Base-by-base conservation (phyloP, 2,888 invertebrate species). In the Anoplius nigerrimus region DNA sequence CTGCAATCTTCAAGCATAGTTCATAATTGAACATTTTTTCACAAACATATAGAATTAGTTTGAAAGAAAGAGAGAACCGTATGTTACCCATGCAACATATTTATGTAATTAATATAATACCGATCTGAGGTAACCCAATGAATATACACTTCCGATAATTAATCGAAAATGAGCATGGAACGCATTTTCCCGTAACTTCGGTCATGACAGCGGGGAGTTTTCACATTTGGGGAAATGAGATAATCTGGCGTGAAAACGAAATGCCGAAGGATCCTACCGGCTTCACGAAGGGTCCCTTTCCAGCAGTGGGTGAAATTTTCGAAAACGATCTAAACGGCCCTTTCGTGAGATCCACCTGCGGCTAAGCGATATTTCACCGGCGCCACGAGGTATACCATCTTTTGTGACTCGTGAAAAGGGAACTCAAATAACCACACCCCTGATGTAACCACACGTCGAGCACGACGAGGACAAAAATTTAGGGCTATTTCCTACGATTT, bases 311-410 rank as follows among this genome's bases (percentile, higher is more conserved):
- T 69, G 63, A 75, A 71, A 74, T 68, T 75, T 71, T 54, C 46
- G 54, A 74, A 72, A 75, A 69, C 66, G 71, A 74, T 67, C 69
- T 42, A 61, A 18, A 34, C 34, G 54, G 45, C 52, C 62, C 58
- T 54, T 51, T 53, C 18, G 53, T 18, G 43, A 69, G 24, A 58
- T 68, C 66, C 72, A 53, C 48, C 69, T 62, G 71, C 65, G 65
- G 63, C 18, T 65, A 48, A 66, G 52, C 56, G 65, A 68, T 74
- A 66, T 64, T 69, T 72, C 66, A 69, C 46, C 27, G 69, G 71
- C 67, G 62, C 62, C 61, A 64, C 43, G 46, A 71, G 52, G 24
- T 63, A 24, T 34, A 34, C n/a, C 34, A 34, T 42, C 48, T 53
- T 63, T 55, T 53, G 46, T 11, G 46, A 21, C 20, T 24, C 21